phyloP scores from a whole-genome alignment of 1,140 invertebrate genomes.

The Muscidifurax raptorellus region DNA sequence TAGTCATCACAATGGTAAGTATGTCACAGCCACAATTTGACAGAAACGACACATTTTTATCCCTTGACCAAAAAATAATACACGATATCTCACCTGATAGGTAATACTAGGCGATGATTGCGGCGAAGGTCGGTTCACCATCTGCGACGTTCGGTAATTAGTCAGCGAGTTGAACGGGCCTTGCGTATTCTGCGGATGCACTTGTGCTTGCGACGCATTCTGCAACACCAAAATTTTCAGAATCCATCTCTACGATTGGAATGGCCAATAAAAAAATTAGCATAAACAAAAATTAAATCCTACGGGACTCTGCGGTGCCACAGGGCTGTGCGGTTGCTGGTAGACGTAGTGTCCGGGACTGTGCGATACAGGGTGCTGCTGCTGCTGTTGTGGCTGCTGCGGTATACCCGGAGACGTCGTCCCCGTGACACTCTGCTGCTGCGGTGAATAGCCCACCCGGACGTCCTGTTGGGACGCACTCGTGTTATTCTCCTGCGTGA shows the following conservation, averaged over 20 bases:
- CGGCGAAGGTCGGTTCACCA: constrained; percentile 77
- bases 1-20: too few species aligned
- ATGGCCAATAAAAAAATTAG: not conserved
- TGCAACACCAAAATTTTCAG: constrained; percentile 38
- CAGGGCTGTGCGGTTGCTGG: constrained; percentile 71
- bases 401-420: constrained; percentile 33
- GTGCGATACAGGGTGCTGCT: constrained; percentile 61
- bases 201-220: constrained; percentile 69
- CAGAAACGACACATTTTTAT: too few species aligned
- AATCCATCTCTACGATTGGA: not conserved
- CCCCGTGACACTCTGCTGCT: constrained; percentile 49
- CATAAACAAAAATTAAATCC: constrained; percentile 58
- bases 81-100: constrained; percentile 67
- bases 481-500: constrained; percentile 79
- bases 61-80: not conserved
- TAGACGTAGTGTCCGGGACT: constrained; percentile 72
- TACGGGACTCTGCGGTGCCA: constrained; percentile 71
- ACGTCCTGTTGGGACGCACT: constrained; percentile 74
- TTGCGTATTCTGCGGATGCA: constrained; percentile 63
- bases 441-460: constrained; percentile 68
- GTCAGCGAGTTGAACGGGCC: constrained; percentile 73
- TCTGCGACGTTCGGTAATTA: constrained; percentile 76
- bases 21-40: too few species aligned
- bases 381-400: constrained; percentile 59
- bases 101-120: constrained; percentile 78